These are phyloP conservation scores for Champsocephalus gunnari DNA, from an alignment of 2,797 vertebrate species.

Conservation along the genomic window DNA sequence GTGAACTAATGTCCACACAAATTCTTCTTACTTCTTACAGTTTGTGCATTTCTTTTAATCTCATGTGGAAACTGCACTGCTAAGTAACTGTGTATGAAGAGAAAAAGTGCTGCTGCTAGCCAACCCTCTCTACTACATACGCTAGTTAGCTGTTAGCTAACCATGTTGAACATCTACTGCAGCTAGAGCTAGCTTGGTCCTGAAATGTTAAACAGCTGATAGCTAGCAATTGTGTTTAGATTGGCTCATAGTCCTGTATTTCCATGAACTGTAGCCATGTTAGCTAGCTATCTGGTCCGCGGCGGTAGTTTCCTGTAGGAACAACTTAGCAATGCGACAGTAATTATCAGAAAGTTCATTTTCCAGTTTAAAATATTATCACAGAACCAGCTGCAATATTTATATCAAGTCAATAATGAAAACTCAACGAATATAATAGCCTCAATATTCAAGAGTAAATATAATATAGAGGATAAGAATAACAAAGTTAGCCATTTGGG, in stretches of 20 bases:
- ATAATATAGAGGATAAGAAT: conserved; percentile 25
- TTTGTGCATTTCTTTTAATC: background rate
- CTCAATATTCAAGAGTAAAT: conserved; percentile 45
- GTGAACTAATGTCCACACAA: no score
- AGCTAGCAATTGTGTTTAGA: background rate
- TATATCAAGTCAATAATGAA: conserved; percentile 38
- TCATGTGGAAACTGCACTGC: background rate
- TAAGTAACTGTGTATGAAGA: background rate
- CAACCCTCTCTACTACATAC: background rate
- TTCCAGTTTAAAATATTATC: conserved; percentile 65
- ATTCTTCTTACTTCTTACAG: background rate
- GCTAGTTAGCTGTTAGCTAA: background rate
- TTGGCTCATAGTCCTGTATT: conserved; percentile 1
- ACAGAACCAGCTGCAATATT: conserved; percentile 81
- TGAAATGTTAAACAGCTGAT: background rate
- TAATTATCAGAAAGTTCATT: conserved; percentile 20
- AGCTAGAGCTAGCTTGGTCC: background rate
- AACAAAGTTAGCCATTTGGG: conserved; percentile 6
- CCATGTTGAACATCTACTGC: background rate
- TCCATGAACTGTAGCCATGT: conserved; percentile 5
- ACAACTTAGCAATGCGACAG: conserved; percentile 36
- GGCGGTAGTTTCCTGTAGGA: background rate
- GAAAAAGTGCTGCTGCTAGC: background rate
- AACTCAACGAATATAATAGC: conserved; percentile 31
- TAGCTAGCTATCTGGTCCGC: conserved; percentile 16